phyloP scores from a whole-genome alignment of 2,888 invertebrate genomes.

The Drosophila borborema region DNA sequence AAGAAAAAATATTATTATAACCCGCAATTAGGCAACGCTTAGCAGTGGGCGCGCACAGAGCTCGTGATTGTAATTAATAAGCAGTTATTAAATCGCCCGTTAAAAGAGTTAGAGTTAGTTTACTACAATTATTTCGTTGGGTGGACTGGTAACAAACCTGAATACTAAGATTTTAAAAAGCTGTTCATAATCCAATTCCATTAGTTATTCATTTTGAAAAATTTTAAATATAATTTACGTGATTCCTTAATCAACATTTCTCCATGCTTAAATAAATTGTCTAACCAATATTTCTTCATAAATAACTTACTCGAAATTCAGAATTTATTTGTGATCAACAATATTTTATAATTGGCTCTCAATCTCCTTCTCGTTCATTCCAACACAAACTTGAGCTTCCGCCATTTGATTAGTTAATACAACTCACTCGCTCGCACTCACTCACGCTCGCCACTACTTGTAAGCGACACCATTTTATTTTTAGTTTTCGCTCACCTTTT shows the following conservation, averaged over 20 bases:
- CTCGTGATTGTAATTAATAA: constrained; percentile 55
- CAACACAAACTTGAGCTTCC: background rate
- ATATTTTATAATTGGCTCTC: background rate
- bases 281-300: too few species aligned
- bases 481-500: background rate
- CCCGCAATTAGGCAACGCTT: constrained; percentile 66
- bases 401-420: background rate
- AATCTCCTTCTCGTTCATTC: background rate
- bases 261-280: too few species aligned
- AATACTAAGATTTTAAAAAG: background rate
- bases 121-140: background rate
- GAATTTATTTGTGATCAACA: background rate
- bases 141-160: background rate
- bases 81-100: constrained; percentile 23
- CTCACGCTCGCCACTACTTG: too few species aligned
- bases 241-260: too few species aligned
- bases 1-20: constrained; percentile 32
- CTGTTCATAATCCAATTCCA: background rate
- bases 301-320: background rate
- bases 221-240: too few species aligned
- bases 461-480: background rate
- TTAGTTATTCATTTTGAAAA: too few species aligned
- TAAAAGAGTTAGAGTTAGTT: background rate
- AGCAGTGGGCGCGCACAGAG: constrained; percentile 19
- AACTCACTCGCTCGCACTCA: background rate